Conservation (phyloP, 2,113 vertebrate genomes). For the Tangachromis dhanisi region DNA sequence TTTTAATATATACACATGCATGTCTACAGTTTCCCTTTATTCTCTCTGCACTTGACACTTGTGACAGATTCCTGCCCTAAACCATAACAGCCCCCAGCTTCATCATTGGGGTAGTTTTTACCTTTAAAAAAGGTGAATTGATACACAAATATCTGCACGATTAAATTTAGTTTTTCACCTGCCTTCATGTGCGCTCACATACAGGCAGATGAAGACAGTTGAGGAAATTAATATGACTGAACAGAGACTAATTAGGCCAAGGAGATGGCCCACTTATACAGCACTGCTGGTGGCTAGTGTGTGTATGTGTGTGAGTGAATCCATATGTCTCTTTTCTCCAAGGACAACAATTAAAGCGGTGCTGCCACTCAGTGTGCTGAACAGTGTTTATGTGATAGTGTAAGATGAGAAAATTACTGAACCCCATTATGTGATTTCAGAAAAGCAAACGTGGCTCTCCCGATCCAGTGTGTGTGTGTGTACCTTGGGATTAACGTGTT, state of each 20-base stretch:
- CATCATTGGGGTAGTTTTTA: not conserved
- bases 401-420: not conserved
- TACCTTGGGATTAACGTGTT: constrained; percentile 79
- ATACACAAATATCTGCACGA: not conserved
- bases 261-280: constrained; percentile 50
- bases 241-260: constrained; percentile 51
- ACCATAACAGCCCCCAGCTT: not conserved
- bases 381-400: not conserved
- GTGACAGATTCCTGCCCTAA: not conserved
- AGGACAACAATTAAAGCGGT: not conserved
- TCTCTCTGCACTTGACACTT: not conserved
- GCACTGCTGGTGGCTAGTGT: not conserved
- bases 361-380: not conserved
- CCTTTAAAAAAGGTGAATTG: not conserved
- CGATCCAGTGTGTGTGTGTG: not conserved
- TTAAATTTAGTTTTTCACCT: not conserved
- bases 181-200: not conserved
- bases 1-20: not conserved
- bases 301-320: not conserved
- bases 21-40: not conserved
- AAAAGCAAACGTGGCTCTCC: not conserved
- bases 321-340: not conserved
- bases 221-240: not conserved
- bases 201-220: not conserved
- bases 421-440: not conserved